phyloP scores from a whole-genome alignment of 1,140 invertebrate genomes.

The Temnothorax curvispinosus region DNA sequence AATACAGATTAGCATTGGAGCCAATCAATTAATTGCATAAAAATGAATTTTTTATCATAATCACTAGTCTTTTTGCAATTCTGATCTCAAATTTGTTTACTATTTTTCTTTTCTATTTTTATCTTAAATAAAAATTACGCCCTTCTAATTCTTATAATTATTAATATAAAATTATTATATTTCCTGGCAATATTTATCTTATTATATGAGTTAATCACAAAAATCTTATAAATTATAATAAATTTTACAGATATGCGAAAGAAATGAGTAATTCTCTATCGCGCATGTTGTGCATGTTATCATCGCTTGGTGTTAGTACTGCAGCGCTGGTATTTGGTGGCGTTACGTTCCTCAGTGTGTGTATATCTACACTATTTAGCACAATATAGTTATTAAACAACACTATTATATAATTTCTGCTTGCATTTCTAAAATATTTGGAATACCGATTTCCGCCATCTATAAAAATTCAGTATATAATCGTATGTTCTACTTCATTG shows the following conservation, averaged over 20 bases:
- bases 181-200: not conserved
- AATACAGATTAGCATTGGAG: not conserved
- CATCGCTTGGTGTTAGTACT: conserved; percentile 27
- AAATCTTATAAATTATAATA: not conserved
- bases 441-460: conserved; percentile 22
- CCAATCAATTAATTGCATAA: not conserved
- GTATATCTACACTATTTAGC: not conserved
- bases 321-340: not conserved
- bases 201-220: not conserved
- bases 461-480: conserved; percentile 58
- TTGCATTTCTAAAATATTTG: conserved; percentile 25
- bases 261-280: conserved; percentile 15
- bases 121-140: too few species aligned
- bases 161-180: conserved; percentile 1
- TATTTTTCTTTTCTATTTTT: too few species aligned
- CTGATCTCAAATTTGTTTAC: too few species aligned
- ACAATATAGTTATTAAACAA: not conserved
- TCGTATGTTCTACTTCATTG: conserved; percentile 24
- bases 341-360: conserved; percentile 14
- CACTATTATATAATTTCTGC: not conserved
- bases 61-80: too few species aligned
- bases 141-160: not conserved
- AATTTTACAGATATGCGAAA: conserved; percentile 18
- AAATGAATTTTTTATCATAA: not conserved
- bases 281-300: not conserved